Evolutionary conservation across 2,797 vertebrate species (phyloP).

Genomic region (Coendou prehensilis): DNA sequence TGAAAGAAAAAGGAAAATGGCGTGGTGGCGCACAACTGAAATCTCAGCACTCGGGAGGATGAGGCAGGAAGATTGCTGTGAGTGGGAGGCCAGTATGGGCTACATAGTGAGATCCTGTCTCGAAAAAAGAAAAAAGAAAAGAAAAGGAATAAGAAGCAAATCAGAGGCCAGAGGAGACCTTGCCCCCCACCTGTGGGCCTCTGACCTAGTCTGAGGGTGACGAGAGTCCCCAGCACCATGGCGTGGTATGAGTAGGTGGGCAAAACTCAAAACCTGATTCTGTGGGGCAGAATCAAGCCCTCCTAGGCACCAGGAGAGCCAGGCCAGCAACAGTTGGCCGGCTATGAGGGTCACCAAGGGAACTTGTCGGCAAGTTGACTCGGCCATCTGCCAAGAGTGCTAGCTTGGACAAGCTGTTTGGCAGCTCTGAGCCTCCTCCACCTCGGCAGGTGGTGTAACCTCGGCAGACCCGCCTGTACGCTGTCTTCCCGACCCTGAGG

Average conservation of each 20-base stretch:
- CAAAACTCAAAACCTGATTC: neutral
- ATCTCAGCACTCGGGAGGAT: neutral
- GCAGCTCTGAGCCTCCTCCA: neutral
- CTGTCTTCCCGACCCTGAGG: rapidly evolving
- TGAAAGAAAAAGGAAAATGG: neutral
- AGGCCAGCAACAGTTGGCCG: neutral
- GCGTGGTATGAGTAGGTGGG: neutral
- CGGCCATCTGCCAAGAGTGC: neutral
- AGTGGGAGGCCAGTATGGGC: neutral
- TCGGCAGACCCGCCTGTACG: neutral
- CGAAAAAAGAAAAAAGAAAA: neutral
- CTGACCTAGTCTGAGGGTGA: neutral
- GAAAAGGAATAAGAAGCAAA: neutral
- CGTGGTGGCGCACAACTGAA: neutral
- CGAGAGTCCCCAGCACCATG: neutral
- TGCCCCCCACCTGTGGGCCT: neutral
- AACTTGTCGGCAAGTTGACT: neutral
- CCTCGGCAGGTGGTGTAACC: neutral
- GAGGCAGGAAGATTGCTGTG: neutral
- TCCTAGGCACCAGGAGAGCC: neutral
- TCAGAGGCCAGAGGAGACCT: neutral
- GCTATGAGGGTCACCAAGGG: neutral
- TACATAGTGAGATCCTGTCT: neutral
- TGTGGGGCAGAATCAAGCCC: neutral
- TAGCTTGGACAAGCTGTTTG: neutral